Evolutionary conservation across 1,140 invertebrate genomes (phyloP).

Genomic region (Pseudachorutes palmiensis): DNA sequence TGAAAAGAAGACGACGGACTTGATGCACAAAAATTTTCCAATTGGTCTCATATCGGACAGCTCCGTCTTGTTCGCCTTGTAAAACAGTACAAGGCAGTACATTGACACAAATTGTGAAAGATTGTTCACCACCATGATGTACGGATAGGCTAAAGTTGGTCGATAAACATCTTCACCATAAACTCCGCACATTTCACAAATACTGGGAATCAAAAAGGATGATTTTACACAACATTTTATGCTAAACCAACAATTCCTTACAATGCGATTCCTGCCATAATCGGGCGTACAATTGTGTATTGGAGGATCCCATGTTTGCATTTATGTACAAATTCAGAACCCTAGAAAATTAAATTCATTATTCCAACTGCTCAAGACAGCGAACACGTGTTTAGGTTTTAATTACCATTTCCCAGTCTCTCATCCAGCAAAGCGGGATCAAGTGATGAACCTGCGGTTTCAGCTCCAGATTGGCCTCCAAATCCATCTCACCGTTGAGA

Average conservation of each 20-base stretch:
- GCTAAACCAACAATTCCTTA: slow-evolving; percentile 46
- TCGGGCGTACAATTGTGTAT: slow-evolving; percentile 79
- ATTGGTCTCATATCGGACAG: slow-evolving; percentile 84
- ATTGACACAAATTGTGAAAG: slow-evolving; percentile 91
- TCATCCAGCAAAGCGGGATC: slow-evolving; percentile 43
- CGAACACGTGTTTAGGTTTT: too few relatives aligned
- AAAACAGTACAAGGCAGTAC: slow-evolving; percentile 92
- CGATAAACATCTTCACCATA: slow-evolving; percentile 86
- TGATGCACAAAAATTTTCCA: slow-evolving; percentile 95
- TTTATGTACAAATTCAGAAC: slow-evolving; percentile 78
- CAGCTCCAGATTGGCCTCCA: slow-evolving; percentile 70
- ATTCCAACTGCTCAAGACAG: background rate
- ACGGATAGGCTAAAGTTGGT: slow-evolving; percentile 74
- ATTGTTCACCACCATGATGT: slow-evolving; percentile 85
- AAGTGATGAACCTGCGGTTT: slow-evolving; percentile 58
- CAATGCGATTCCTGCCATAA: slow-evolving; percentile 82
- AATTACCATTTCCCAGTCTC: slow-evolving; percentile 45
- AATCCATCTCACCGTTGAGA: slow-evolving; percentile 61
- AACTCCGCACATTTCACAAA: slow-evolving; percentile 73
- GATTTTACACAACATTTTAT: slow-evolving; percentile 7
- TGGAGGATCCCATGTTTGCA: slow-evolving; percentile 95
- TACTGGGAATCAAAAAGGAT: slow-evolving; percentile 47
- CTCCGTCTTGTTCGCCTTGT: slow-evolving; percentile 76
- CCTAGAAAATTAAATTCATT: slow-evolving; percentile 24
- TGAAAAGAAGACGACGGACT: slow-evolving; percentile 94